Percentiles rank a stretch among this genome's conserved stretches.
These are phyloP conservation scores for Papilio glaucus DNA, from an alignment of 1,140 invertebrate species.

Conservation along the genomic window DNA sequence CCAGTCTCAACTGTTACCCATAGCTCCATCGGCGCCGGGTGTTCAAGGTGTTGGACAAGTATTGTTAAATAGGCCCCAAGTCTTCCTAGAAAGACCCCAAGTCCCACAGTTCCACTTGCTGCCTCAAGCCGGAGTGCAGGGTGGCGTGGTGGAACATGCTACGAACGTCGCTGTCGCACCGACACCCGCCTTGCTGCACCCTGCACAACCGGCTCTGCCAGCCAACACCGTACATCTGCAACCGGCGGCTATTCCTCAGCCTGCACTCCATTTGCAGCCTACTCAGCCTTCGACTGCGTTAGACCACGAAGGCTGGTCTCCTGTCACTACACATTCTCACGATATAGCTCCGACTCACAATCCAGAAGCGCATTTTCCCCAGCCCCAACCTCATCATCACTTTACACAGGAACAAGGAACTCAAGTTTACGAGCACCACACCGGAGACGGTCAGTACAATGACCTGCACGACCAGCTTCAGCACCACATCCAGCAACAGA, in stretches of 20 bases:
- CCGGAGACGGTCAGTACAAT: constrained; percentile 61
- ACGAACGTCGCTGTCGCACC: constrained; percentile 51
- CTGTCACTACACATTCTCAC: constrained; percentile 58
- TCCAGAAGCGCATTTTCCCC: constrained; percentile 54
- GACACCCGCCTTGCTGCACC: constrained; percentile 46
- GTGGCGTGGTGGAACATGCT: constrained; percentile 57
- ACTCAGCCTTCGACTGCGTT: constrained; percentile 52
- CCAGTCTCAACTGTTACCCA: constrained; percentile 57
- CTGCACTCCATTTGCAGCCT: constrained; percentile 51
- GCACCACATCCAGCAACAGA: constrained; percentile 71
- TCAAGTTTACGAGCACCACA: constrained; percentile 72
- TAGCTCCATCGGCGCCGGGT: constrained; percentile 43
- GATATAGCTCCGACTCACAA: constrained; percentile 48
- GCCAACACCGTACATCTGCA: constrained; percentile 44
- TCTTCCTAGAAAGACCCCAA: constrained; percentile 55
- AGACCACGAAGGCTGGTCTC: constrained; percentile 74
- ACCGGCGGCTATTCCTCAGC: constrained; percentile 44
- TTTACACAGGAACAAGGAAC: constrained; percentile 69
- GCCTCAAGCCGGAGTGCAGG: constrained; percentile 52
- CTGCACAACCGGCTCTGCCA: constrained; percentile 44
- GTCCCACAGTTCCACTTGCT: constrained; percentile 61
- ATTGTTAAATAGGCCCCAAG: constrained; percentile 44
- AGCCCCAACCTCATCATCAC: constrained; percentile 55
- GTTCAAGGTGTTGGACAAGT: constrained; percentile 45
- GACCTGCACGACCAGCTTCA: constrained; percentile 70